A percentile compares a stretch with the other conserved stretches of the same genome.
Conservation (phyloP, 1,140 invertebrate genomes). For the Bursaphelenchus mucronatus region DNA sequence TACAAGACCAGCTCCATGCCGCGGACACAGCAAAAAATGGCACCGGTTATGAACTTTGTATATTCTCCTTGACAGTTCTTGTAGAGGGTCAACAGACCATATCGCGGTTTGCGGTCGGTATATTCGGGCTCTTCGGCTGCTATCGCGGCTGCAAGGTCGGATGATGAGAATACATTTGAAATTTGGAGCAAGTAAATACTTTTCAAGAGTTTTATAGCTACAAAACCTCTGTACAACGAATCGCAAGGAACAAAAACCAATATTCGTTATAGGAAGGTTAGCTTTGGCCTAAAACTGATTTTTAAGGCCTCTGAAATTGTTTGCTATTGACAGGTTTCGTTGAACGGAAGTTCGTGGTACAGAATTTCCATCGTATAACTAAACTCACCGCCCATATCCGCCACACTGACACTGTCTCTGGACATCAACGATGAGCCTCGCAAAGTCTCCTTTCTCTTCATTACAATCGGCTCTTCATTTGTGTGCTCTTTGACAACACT, state of each 20-base stretch:
- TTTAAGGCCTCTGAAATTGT: too few species aligned
- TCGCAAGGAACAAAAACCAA: neutral
- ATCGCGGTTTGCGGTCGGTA: neutral
- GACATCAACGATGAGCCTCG: neutral
- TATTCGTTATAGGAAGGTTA: neutral
- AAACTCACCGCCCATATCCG: neutral
- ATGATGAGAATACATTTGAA: too few species aligned
- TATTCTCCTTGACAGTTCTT: slow-evolving; percentile 6
- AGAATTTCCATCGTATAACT: neutral
- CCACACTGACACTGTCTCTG: neutral
- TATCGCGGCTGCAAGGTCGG: too few species aligned
- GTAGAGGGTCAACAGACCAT: neutral
- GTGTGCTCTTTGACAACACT: neutral
- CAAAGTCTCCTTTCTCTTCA: slow-evolving; percentile 6
- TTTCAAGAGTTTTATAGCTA: too few species aligned
- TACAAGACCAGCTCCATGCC: slow-evolving; percentile 13
- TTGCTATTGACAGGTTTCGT: too few species aligned
- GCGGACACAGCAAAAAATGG: slow-evolving; percentile 4
- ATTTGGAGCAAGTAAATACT: too few species aligned
- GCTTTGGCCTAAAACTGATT: too few species aligned
- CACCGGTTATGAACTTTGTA: slow-evolving; percentile 6
- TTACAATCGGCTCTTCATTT: neutral
- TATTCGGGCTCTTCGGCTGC: too few species aligned
- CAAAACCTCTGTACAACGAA: too few species aligned
- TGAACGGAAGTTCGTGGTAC: too few species aligned